Percentiles rank a stretch among this genome's conserved stretches.
Conservation (phyloP, 2,113 vertebrate genomes). For the Thunnus maccoyii region DNA sequence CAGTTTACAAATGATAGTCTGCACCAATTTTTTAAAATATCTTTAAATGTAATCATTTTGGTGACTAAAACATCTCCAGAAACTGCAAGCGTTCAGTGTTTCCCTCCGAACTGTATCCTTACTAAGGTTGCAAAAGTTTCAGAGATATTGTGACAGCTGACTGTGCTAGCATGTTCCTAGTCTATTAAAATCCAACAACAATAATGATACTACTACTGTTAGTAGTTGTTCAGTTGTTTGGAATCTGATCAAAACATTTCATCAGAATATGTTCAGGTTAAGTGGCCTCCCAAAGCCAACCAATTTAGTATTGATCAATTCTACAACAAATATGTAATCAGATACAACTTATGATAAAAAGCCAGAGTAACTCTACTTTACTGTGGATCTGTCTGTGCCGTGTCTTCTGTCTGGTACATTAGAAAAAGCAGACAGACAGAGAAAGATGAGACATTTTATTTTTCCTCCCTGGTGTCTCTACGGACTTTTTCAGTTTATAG, state of each 20-base stretch:
- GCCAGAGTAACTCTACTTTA: neutral
- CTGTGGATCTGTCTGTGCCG: neutral
- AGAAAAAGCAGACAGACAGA: slow-evolving; percentile 4
- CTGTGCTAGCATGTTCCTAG: no score
- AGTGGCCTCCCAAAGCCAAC: neutral
- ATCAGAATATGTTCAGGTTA: slow-evolving; percentile 2
- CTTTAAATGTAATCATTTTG: no score
- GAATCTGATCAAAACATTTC: slow-evolving; percentile 3
- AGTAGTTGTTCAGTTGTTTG: no score
- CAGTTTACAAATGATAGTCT: no score
- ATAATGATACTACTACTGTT: no score
- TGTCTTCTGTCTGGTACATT: slow-evolving; percentile 6
- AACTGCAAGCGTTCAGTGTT: no score
- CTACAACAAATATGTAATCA: slow-evolving; percentile 1
- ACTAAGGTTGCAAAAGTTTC: no score
- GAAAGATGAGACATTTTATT: slow-evolving; percentile 40
- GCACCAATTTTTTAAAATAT: no score
- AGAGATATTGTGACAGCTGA: no score
- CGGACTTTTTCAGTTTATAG: slow-evolving; percentile 54
- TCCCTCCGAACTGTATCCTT: no score
- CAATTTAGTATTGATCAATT: slow-evolving; percentile 20
- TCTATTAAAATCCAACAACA: neutral
- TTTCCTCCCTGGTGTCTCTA: slow-evolving; percentile 35
- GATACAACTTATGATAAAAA: slow-evolving; percentile 3
- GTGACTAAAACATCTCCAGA: no score